Evolutionary conservation across 1,140 invertebrate species (phyloP).

Genomic region (Anastatus disparis): DNA sequence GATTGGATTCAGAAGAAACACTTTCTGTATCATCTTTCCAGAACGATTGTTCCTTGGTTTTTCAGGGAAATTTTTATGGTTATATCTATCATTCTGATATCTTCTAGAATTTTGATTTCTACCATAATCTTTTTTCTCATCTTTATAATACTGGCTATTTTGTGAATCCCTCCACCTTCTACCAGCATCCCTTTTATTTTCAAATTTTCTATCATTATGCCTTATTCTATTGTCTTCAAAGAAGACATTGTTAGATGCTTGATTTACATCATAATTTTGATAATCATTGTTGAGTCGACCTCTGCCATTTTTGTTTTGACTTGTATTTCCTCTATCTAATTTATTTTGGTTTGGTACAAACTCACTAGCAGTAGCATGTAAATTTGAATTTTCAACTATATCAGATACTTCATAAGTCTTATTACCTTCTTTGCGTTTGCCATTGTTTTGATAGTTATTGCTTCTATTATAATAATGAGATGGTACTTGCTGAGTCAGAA

Average conservation of each 20-base stretch:
- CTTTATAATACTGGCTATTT: constrained; percentile 36
- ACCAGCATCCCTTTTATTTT: constrained; percentile 40
- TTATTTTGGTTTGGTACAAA: constrained; percentile 47
- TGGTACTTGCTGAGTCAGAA: neutral
- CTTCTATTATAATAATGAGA: constrained; percentile 1
- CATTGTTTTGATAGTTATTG: constrained; percentile 28
- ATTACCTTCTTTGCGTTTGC: constrained; percentile 13
- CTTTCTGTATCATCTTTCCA: constrained; percentile 33
- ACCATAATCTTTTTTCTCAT: constrained; percentile 36
- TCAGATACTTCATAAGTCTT: constrained; percentile 4
- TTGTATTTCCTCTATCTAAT: constrained; percentile 11
- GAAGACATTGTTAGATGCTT: constrained; percentile 38
- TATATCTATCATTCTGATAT: constrained; percentile 50
- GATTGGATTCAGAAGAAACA: constrained; percentile 36
- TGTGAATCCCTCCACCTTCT: constrained; percentile 24
- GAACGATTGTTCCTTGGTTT: constrained; percentile 27
- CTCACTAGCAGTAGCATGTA: constrained; percentile 53
- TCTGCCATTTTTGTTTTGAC: constrained; percentile 11
- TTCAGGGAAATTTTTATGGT: constrained; percentile 41
- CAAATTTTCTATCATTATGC: constrained; percentile 42
- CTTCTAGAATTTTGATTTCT: constrained; percentile 41
- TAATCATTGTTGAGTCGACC: constrained; percentile 15
- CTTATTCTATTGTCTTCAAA: constrained; percentile 45
- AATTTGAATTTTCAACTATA: constrained; percentile 46
- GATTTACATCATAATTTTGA: constrained; percentile 16